A percentile compares a stretch with the other conserved stretches of the same genome.
Conservation (phyloP, 2,888 invertebrate genomes). For the Automeris io region DNA sequence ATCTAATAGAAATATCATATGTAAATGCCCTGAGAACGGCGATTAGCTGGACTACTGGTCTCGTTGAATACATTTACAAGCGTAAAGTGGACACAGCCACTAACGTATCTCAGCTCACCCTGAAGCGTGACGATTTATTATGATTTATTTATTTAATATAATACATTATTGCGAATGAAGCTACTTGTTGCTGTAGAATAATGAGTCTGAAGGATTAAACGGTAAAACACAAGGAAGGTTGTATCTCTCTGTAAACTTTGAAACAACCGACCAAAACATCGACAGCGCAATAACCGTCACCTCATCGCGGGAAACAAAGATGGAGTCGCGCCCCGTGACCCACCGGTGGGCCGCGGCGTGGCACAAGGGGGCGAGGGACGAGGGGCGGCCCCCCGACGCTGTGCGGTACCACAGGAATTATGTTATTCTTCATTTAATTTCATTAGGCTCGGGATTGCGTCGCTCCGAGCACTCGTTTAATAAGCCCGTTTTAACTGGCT, state of each 20-base stretch:
- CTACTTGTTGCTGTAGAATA: too few species aligned
- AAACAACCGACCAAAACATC: conserved; percentile 28
- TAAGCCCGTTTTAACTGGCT: conserved; percentile 4
- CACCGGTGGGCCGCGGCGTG: not conserved
- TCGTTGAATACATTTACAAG: too few species aligned
- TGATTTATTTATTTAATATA: too few species aligned
- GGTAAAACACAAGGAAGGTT: too few species aligned
- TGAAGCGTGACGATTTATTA: too few species aligned
- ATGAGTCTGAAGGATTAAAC: too few species aligned
- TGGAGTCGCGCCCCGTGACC: conserved; percentile 24
- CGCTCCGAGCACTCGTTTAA: conserved; percentile 18
- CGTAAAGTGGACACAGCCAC: too few species aligned
- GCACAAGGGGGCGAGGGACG: conserved; percentile 3
- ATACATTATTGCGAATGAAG: too few species aligned
- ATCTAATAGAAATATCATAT: too few species aligned
- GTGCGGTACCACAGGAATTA: conserved; percentile 33
- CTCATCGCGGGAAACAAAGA: conserved; percentile 55
- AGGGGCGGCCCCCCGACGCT: not conserved
- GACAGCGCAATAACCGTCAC: conserved; percentile 36
- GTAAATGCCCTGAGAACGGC: too few species aligned
- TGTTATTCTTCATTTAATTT: conserved; percentile 71
- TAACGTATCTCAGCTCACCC: too few species aligned
- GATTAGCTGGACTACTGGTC: too few species aligned
- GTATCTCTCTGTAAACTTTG: not conserved
- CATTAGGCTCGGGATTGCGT: conserved; percentile 62